Evolutionary conservation across 1,140 invertebrate species (phyloP), one percentile per base, ranked within the genome.

Genomic region (Camponotus pennsylvanicus): DNA sequence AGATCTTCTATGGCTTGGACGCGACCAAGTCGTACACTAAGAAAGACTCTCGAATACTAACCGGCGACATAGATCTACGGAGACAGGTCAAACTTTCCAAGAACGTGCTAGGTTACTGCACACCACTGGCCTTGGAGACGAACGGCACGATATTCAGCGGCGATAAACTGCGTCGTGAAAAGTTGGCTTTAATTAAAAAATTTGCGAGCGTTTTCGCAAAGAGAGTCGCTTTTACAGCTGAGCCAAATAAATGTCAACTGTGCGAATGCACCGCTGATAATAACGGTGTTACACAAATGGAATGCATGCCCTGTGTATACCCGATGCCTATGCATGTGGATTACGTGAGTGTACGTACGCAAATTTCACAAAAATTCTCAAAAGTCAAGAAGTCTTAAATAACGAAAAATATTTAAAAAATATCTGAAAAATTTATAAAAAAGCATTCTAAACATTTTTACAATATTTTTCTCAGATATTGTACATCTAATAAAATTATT

Each of bases 1-100:
- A 97, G 92, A 97, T 97, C 88, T 96, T 98, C 84, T 98, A 97
- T 88, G 98, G 98, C 95, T 93, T 96, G 82, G 98, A 99, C 94
- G 96, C 96, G 5, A 95, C 94, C 0, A 94, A 96, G 57, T 97
- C 97, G 0, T 98, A 97, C 91, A 98, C 97, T 0, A 97, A 97
- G 87, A 98, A 97, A 86, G 97, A 97, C 91, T 96, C 97, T 27
- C 96, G 96, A 80, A 91, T 94, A 3, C 91, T 97, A 2, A 95
- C 94, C 3, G 97, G 97, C 0, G 97, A 98, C 90, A 91, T 93
- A 0, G 96, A 96, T 57, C 94, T 98, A 11, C 95, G 97, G 61
- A 96, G 96, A 63, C 97, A 98, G 93, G 96, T 98, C 1, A 97
- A 96, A 78, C 93, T 98, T 40, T 97, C 98, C 0, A 98, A 97